These are phyloP conservation scores for Rhadinocentrus ornatus DNA, from an alignment of 2,797 vertebrate species.

Conservation along the genomic window DNA sequence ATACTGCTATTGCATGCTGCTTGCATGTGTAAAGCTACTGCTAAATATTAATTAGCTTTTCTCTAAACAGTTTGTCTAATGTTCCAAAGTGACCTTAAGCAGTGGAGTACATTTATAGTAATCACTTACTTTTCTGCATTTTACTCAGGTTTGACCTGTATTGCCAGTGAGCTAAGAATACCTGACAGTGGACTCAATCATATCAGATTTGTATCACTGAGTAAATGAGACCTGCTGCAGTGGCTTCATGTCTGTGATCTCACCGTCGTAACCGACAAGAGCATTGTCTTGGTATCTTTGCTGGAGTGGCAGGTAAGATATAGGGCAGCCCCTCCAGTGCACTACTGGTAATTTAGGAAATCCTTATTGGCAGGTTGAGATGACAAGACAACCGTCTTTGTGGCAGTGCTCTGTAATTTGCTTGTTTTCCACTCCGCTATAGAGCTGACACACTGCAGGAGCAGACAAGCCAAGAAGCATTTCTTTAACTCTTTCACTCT, in stretches of 20 bases:
- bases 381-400: constrained; percentile 85
- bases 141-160: not conserved
- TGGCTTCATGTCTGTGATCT: constrained; percentile 20
- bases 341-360: constrained; percentile 85
- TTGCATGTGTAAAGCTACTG: too few species aligned
- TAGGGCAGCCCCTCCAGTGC: constrained; percentile 74
- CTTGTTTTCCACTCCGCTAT: constrained; percentile 83
- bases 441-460: constrained; percentile 78
- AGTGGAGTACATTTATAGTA: too few species aligned
- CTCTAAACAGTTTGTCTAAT: too few species aligned
- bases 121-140: too few species aligned
- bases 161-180: not conserved
- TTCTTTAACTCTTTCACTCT: constrained; percentile 48
- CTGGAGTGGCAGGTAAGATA: constrained; percentile 73
- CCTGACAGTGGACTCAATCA: not conserved
- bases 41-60: too few species aligned
- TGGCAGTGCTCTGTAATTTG: constrained; percentile 82
- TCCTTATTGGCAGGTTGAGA: constrained; percentile 84
- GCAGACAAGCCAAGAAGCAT: constrained; percentile 59
- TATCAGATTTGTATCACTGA: not conserved
- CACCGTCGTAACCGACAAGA: constrained; percentile 17
- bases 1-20: too few species aligned
- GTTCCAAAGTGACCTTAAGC: too few species aligned
- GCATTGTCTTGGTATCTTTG: constrained; percentile 12
- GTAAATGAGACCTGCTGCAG: not conserved